Percentiles rank a stretch among this genome's conserved stretches.
phyloP scores from a whole-genome alignment of 2,113 vertebrate species.

The Cololabis saira region DNA sequence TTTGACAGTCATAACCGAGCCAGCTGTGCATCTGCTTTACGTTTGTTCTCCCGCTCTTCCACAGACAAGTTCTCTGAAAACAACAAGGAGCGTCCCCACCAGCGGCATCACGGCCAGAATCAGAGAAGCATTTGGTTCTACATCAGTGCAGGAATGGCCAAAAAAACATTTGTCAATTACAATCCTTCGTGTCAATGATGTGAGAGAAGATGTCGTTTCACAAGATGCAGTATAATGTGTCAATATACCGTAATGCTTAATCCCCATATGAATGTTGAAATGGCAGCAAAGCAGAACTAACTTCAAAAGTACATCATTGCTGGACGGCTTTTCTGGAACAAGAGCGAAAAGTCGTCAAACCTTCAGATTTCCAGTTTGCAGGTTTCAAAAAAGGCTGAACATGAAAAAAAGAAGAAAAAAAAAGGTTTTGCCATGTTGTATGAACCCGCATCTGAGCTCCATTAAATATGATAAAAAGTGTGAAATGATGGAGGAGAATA shows the following conservation, averaged over 20 bases:
- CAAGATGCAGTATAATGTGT: no score
- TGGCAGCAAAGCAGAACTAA: not conserved
- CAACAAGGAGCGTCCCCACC: slow-evolving; percentile 5
- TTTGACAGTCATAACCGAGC: slow-evolving; percentile 15
- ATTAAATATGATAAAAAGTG: no score
- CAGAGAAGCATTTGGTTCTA: not conserved
- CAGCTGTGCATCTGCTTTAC: slow-evolving; percentile 53
- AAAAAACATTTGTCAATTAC: no score
- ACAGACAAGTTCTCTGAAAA: slow-evolving; percentile 16
- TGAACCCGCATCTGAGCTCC: no score
- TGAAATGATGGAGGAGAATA: no score
- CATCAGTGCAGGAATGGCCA: no score
- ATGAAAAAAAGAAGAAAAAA: not conserved
- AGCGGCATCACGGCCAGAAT: not conserved
- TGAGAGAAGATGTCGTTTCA: no score
- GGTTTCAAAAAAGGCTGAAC: not conserved
- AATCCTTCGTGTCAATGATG: no score
- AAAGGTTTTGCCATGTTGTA: not conserved
- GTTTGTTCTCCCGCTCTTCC: slow-evolving; percentile 18
- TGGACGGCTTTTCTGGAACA: not conserved
- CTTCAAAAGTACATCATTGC: slow-evolving; percentile 3
- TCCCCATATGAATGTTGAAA: not conserved
- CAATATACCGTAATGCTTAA: not conserved
- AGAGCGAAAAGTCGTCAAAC: not conserved
- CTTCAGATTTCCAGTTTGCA: slow-evolving; percentile 19